A percentile compares a stretch with the other conserved stretches of the same genome.
phyloP scores from a whole-genome alignment of 1,140 invertebrate species.

The Megalonaias nervosa region DNA sequence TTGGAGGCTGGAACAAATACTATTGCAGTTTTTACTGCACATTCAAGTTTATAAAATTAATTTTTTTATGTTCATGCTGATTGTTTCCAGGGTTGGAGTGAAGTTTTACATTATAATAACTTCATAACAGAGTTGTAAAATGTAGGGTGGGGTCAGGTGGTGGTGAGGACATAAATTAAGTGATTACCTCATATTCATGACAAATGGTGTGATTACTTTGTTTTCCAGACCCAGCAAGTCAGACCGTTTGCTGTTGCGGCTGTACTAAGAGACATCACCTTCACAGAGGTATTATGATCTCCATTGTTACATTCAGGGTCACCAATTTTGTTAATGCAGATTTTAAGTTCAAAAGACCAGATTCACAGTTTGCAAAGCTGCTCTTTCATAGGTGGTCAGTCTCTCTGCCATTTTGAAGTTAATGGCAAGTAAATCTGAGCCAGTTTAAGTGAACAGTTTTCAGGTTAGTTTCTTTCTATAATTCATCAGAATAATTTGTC shows the following conservation, averaged over 20 bases:
- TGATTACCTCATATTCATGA: too few species aligned
- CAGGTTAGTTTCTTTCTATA: too few species aligned
- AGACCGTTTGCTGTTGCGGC: slow-evolving; percentile 93
- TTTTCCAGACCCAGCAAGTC: slow-evolving; percentile 79
- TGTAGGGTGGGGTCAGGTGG: too few species aligned
- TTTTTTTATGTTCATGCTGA: too few species aligned
- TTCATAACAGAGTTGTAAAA: too few species aligned
- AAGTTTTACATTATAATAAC: too few species aligned
- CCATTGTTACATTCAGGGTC: background rate
- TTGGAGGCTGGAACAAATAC: too few species aligned
- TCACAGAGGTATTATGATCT: slow-evolving; percentile 77
- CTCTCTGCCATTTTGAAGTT: background rate
- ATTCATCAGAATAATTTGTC: too few species aligned
- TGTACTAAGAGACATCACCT: slow-evolving; percentile 87
- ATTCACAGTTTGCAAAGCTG: background rate
- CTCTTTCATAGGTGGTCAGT: background rate
- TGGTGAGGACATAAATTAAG: too few species aligned
- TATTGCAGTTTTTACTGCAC: too few species aligned
- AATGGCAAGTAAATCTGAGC: background rate
- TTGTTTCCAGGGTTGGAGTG: too few species aligned
- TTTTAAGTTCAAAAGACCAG: background rate
- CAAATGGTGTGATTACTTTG: slow-evolving; percentile 22
- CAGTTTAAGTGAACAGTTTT: background rate
- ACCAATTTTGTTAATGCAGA: background rate
- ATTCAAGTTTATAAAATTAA: too few species aligned